These are phyloP conservation scores for Amazona ochrocephala DNA, from an alignment of 2,797 vertebrate species.

Conservation along the genomic window DNA sequence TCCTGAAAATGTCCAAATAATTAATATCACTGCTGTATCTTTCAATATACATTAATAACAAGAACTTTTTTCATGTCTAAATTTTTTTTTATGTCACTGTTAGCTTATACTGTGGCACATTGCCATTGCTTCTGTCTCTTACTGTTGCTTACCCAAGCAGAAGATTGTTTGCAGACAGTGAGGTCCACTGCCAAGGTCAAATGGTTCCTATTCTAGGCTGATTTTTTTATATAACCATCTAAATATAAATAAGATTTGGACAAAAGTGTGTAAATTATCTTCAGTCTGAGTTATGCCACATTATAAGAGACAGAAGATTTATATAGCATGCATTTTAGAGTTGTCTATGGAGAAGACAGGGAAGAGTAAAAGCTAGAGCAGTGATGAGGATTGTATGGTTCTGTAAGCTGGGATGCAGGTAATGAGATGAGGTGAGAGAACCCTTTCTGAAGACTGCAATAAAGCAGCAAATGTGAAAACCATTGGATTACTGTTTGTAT, in stretches of 20 bases:
- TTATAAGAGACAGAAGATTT: background rate
- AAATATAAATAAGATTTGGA: background rate
- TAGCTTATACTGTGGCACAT: background rate
- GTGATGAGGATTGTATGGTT: background rate
- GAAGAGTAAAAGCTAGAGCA: background rate
- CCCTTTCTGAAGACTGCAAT: background rate
- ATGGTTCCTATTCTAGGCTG: background rate
- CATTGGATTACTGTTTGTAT: background rate
- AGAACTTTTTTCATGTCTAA: background rate
- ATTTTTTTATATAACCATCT: background rate
- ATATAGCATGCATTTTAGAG: background rate
- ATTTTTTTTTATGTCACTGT: background rate
- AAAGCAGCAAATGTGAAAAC: conserved; percentile 20
- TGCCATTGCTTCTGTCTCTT: background rate
- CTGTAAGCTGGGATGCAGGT: background rate
- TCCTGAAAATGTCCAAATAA: conserved; percentile 52
- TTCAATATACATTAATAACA: conserved; percentile 34
- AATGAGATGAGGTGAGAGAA: background rate
- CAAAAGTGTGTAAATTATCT: background rate
- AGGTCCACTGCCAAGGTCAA: background rate
- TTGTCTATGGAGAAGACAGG: background rate
- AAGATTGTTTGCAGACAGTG: background rate
- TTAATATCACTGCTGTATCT: conserved; percentile 27
- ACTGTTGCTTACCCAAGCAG: background rate
- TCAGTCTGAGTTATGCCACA: background rate